Base-by-base conservation (phyloP, 2,888 invertebrate species). In the Hydropsyche betteni region DNA sequence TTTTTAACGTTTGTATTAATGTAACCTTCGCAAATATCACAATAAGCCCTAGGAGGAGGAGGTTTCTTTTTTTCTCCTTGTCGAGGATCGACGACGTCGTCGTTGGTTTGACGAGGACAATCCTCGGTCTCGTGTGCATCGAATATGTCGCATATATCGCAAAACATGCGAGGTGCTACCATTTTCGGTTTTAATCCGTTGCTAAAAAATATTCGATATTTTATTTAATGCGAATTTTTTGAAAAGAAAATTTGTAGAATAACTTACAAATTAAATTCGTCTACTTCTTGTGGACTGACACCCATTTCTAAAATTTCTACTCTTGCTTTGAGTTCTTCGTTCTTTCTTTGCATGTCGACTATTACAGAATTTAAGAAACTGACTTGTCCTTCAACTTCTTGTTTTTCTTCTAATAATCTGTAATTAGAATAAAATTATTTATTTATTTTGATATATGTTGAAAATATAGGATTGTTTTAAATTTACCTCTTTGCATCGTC, bases 111-210 rank as follows among this genome's bases (percentile, higher is more conserved):
- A 68, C 91, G 87, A 50, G 98, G 97, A 83, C 98, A 99, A 83
- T 99, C 98, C 84, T 98, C 98, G 0, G 98, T 99, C 84, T 99
- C 98, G 84, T 99, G 99, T 75, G 92, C 88, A 87, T 99, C 98
- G 87, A 98, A 99, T 84, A 92, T 90, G 87, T 98, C 98, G 85
- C 98, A 99, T 81, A 98, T 98, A 89, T 99, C 98, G 89, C 98
- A 99, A 88, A 96, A 98, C 82, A 94, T 86, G 34, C 98, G 92
- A 58, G 95, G 95, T 2, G 95, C 90, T 24, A 88, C 83, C 5
- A 88, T 83, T 44, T 88, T 84, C 12, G 85, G 81, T 77, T 88
- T 89, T 75, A 88, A 86, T 0, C 87, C 86, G 71, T 89, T 88
- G 78, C 89, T 90, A 80, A 0, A 80, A 76, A 38, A 64, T 64